Base-by-base conservation (phyloP, 23 tunicate species). In the Halocynthia roretzi region DNA sequence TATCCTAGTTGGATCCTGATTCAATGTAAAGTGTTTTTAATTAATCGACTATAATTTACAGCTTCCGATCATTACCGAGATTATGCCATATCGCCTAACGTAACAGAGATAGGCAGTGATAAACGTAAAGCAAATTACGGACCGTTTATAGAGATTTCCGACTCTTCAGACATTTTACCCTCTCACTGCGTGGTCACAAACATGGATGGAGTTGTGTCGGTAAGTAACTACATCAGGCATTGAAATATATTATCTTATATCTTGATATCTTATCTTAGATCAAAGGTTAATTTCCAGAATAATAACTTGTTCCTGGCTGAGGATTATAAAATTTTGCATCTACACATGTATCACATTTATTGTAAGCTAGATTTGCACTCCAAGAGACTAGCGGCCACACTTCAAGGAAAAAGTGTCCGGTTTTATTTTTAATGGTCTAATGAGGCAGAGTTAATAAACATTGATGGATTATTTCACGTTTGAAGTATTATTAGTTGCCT, bases 151-250 rank as follows among this genome's bases (percentile, higher is more conserved):
- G 83, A 86, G 58, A 74, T 89, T 6, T 84, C 40, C 0, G 74
- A 53, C 20, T 17, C 17, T n/a, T 80, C 68, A 20, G 87, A 78
- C 50, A 22, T 85, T 7, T 12, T 52, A 61, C 76, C 88, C 6
- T 69, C 81, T 8, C 89, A 87, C 67, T 93, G 98, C 58, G 80
- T 80, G 49, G 67, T 93, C 15, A 84, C 94, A 6, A 93, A 87
- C 80, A 87, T 93, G 89, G 94, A 93, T 71, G 94, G 94, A 7
- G 84, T 83, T 10, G 94, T 93, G 8, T 83, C 94, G 6, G 94
- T 93, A 80, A 83, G 93, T 68, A 18, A n/a, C 0, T 14, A 58
- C 18, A 31, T 31, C 1, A 0, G 44, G 44, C 44, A 31, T 31
- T 31, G 44, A 4, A 31, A 31, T 31, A 31, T 31, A 31, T 0